Evolutionary conservation across 2,888 invertebrate genomes (phyloP).

Genomic region (Neoaliturus tenellus): DNA sequence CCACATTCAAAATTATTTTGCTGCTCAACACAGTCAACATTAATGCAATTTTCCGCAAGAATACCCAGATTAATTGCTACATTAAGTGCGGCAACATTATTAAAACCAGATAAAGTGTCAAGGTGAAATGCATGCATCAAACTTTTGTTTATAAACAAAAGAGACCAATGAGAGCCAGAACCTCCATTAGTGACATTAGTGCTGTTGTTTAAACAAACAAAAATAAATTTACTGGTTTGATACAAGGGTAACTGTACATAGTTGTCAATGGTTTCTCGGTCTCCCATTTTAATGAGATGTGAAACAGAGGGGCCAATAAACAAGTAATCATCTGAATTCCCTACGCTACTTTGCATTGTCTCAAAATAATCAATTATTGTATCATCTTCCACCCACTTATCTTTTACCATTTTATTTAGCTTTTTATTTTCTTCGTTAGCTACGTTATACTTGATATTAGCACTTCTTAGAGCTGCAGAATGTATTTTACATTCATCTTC

Average conservation of each 20-base stretch:
- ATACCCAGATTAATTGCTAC: not conserved
- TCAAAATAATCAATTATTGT: not conserved
- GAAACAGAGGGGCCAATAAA: conserved; percentile 1
- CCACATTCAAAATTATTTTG: not conserved
- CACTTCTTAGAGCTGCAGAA: not conserved
- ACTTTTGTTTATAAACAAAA: conserved; percentile 7
- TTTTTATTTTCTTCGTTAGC: not conserved
- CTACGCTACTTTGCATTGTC: not conserved
- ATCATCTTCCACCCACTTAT: conserved; percentile 8
- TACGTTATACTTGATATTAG: not conserved
- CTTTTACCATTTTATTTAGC: not conserved
- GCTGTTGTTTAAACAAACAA: not conserved
- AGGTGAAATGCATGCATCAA: not conserved
- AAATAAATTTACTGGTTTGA: not conserved
- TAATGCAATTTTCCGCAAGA: not conserved
- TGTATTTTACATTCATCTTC: not conserved
- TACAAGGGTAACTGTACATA: not conserved
- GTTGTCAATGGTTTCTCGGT: not conserved
- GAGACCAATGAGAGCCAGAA: conserved; percentile 30
- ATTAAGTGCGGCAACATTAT: not conserved
- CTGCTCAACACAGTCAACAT: not conserved
- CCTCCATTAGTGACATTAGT: not conserved
- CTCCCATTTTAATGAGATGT: not conserved
- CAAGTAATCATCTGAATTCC: not conserved
- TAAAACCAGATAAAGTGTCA: not conserved